Base-by-base conservation (phyloP, 2,888 invertebrate genomes). In the Pachycephus smyrnensis region DNA sequence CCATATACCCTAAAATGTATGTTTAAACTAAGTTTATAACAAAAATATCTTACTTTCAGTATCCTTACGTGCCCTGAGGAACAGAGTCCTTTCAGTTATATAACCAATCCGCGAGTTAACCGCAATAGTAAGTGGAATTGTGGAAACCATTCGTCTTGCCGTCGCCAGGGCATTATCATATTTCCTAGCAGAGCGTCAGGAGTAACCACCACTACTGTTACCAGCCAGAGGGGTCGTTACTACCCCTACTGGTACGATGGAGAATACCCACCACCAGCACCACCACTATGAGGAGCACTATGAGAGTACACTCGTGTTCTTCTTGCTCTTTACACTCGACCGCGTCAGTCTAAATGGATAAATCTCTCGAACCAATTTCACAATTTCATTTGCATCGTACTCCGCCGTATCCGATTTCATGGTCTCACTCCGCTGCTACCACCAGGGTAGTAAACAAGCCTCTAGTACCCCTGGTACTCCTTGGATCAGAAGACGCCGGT, bases 341-440 rank as follows among this genome's bases (percentile, higher is more conserved):
- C 84, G 80, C 78, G 80, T 79, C 77, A 84, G 83, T 85, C 83
- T 86, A 83, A 86, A 82, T 83, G 85, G 86, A 88, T 88, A 88
- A 88, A 87, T 88, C 88, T 87, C 83, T 83, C 84, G 85, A 87
- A 87, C 86, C 88, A 88, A 88, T 88, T 86, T 87, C 88, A 87
- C 86, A 84, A 86, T 88, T 88, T 88, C 88, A 88, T 88, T 88
- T 88, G 87, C 88, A 88, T 88, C 84, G 80, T 84, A 77, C 79
- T 79, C 85, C 82, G 78, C 82, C 83, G 84, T 86, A 87, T 86
- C 81, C 83, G 86, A 88, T 86, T 87, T 84, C 80, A 81, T 77
- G 85, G 78, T 40, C 33, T 79, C 23, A 55, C 55, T 55, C 23
- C 55, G 55, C 23, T 23, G 55, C 55, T 55, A 23, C 55, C 55